These are phyloP conservation scores for Dasysyrphus albostriatus DNA, from an alignment of 2,888 invertebrate genomes.

Conservation along the genomic window DNA sequence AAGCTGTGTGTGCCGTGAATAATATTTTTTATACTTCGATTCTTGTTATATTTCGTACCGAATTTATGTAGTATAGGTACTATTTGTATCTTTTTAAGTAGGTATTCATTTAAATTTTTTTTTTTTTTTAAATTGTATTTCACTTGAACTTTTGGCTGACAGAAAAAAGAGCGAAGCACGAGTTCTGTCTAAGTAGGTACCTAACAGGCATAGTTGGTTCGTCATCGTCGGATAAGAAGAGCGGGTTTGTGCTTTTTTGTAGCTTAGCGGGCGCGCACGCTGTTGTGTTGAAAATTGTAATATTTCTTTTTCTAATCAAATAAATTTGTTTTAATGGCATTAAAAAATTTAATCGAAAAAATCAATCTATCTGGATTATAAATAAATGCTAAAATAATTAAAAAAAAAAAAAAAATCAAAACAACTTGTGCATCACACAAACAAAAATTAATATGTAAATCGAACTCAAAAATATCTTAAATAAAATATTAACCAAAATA, in stretches of 20 bases:
- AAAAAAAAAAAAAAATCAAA: neutral
- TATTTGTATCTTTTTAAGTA: slow-evolving; percentile 35
- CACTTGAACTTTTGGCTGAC: slow-evolving; percentile 75
- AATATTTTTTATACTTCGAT: slow-evolving; percentile 51
- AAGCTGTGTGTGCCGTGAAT: slow-evolving; percentile 55
- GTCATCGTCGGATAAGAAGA: slow-evolving; percentile 76
- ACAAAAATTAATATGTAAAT: neutral
- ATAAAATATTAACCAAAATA: slow-evolving; percentile 18
- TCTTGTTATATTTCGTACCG: slow-evolving; percentile 70
- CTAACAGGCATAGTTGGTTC: slow-evolving; percentile 76
- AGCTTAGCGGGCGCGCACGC: slow-evolving; percentile 69
- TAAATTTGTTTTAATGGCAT: slow-evolving; percentile 1
- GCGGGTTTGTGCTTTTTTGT: slow-evolving; percentile 68
- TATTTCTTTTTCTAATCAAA: slow-evolving; percentile 1
- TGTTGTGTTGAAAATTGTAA: slow-evolving; percentile 40
- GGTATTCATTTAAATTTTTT: slow-evolving; percentile 5
- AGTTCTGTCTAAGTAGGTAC: slow-evolving; percentile 76
- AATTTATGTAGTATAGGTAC: slow-evolving; percentile 48
- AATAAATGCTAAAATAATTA: neutral
- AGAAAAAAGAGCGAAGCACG: slow-evolving; percentile 73
- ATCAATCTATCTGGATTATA: slow-evolving; percentile 20
- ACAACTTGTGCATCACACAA: neutral
- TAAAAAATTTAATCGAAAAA: slow-evolving; percentile 35
- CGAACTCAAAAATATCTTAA: neutral
- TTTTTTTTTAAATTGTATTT: slow-evolving; percentile 65